Conservation (phyloP, 2,888 invertebrate genomes). For the Petrophora chlorosata region DNA sequence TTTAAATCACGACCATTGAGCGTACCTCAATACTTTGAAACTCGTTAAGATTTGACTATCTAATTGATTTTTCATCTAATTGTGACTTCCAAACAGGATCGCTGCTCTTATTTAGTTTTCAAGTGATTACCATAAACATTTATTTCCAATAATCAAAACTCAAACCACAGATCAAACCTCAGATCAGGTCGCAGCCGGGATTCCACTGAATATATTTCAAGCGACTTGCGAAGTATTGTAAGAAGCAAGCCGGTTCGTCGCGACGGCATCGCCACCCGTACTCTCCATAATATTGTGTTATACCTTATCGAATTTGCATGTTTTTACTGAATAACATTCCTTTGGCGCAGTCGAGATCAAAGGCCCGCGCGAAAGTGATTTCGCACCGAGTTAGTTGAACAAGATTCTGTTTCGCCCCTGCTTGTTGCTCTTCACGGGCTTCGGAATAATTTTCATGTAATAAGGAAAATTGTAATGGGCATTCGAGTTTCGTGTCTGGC, state of each 20-base stretch:
- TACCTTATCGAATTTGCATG: slow-evolving; percentile 84
- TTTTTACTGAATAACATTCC: slow-evolving; percentile 84
- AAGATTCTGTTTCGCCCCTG: slow-evolving; percentile 76
- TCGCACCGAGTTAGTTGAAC: slow-evolving; percentile 83
- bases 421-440: slow-evolving; percentile 62
- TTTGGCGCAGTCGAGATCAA: slow-evolving; percentile 82
- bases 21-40: no score
- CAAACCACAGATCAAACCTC: no score
- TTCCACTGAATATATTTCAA: slow-evolving; percentile 58
- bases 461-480: slow-evolving; percentile 79
- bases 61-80: no score
- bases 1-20: no score
- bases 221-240: slow-evolving; percentile 56
- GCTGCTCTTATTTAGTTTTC: not conserved
- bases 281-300: slow-evolving; percentile 81
- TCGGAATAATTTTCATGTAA: slow-evolving; percentile 80
- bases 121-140: slow-evolving; percentile 2
- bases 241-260: slow-evolving; percentile 40
- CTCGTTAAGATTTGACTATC: no score
- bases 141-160: slow-evolving; percentile 21
- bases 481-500: slow-evolving; percentile 64
- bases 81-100: not conserved
- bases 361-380: slow-evolving; percentile 81
- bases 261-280: slow-evolving; percentile 58
- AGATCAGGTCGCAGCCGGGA: slow-evolving; percentile 30